Percentiles rank a stretch among this genome's conserved stretches.
Evolutionary conservation across 2,113 vertebrate species (phyloP).

Genomic region (Abramis brama): DNA sequence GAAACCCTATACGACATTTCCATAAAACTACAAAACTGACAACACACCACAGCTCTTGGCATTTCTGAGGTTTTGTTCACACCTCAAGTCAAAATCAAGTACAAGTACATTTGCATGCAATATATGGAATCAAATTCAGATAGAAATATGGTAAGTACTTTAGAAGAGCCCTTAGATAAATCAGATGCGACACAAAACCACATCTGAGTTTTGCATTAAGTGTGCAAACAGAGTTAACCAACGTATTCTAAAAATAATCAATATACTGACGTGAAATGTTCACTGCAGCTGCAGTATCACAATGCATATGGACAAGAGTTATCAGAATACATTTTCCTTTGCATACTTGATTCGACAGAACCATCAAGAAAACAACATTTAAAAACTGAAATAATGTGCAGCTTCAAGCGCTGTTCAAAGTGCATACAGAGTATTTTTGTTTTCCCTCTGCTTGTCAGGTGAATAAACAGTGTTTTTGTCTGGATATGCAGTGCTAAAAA

Average conservation of each 20-base stretch:
- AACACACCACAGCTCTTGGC: conserved; percentile 30
- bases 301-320: neutral
- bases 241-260: conserved; percentile 17
- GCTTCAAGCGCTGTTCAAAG: conserved; percentile 28
- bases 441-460: conserved; percentile 37
- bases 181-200: conserved; percentile 25
- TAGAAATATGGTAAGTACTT: conserved; percentile 4
- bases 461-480: neutral
- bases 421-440: conserved; percentile 24
- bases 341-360: conserved; percentile 24
- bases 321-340: neutral
- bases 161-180: conserved; percentile 41
- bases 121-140: conserved; percentile 3
- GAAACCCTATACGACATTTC: neutral
- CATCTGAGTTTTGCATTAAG: conserved; percentile 22
- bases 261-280: neutral
- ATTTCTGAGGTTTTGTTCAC: conserved; percentile 17
- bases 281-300: neutral
- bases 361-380: neutral
- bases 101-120: conserved; percentile 24
- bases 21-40: conserved; percentile 24
- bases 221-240: conserved; percentile 10
- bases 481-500: neutral
- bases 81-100: conserved; percentile 19
- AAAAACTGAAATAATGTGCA: conserved; percentile 10